Evolutionary conservation across 2,113 vertebrate genomes (phyloP).

Genomic region (Heteronetta atricapilla): DNA sequence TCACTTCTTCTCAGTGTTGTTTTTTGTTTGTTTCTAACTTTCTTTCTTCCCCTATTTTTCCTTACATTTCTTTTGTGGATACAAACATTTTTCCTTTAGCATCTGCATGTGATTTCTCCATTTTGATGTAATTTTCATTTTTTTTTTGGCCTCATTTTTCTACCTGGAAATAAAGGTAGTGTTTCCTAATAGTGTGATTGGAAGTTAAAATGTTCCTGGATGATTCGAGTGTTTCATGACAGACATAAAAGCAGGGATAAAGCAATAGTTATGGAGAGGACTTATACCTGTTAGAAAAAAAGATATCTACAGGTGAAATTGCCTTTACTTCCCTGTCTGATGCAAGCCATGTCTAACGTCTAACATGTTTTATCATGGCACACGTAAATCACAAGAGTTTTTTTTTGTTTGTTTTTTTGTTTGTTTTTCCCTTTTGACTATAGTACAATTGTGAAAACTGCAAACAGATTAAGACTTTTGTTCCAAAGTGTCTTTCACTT

Average conservation of each 20-base stretch:
- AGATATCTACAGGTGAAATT: background rate
- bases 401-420: background rate
- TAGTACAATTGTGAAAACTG: background rate
- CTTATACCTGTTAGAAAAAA: background rate
- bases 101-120: background rate
- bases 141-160: background rate
- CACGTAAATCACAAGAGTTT: background rate
- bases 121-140: background rate
- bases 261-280: background rate
- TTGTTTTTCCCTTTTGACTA: background rate
- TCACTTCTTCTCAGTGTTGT: background rate
- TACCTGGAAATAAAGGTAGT: background rate
- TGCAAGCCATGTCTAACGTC: background rate
- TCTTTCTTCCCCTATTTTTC: background rate
- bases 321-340: background rate
- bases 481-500: constrained; percentile 23
- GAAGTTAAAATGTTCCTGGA: background rate
- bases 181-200: background rate
- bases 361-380: background rate
- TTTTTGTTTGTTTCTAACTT: background rate
- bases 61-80: background rate
- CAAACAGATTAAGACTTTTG: background rate
- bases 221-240: background rate
- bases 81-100: background rate
- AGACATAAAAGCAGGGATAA: background rate